Base-by-base conservation (phyloP, 2,888 invertebrate genomes). In the Tachina lurida region DNA sequence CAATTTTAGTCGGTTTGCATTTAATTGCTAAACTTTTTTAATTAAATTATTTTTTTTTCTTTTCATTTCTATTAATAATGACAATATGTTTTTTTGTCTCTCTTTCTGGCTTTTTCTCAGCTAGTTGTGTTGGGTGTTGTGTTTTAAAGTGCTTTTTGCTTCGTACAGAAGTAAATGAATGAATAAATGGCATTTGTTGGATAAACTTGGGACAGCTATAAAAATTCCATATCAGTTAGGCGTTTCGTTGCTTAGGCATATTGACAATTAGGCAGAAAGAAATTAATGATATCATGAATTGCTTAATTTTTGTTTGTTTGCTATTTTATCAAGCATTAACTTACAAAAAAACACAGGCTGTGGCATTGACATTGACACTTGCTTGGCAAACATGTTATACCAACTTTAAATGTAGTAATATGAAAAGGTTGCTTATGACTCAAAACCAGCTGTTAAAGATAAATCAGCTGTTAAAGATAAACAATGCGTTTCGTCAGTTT, bases 21-120 rank as follows among this genome's bases (percentile, higher is more conserved):
- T 87, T 88, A 88, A 88, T 88, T 88, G 87, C 86, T 68, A 87
- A 88, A 88, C 83, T 88, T 88, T 87, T 88, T 88, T 88, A 88
- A 88, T 88, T 88, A 88, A 88, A 87, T 88, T 83, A 83, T 85
- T 84, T 80, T 62, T 76, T 76, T 54, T 47, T 77, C 31, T 9
- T 71, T 17, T 12, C 54, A 15, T 19, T 10, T 45, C 12, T 56
- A 62, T 73, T 65, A 63, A 71, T 39, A 71, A 63, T 54, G 62
- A 71, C 39, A 71, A 79, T 68, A 77, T 65, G n/a, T 67, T 65
- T 41, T 0, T 31, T 31, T 2, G 0, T 31, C 0, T 31, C 31
- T 31, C 31, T 31, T 31, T 31, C 31, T 58, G 15, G 17, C 10
- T 39, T 67, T 52, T 22, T 22, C 9, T 75, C 45, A 31, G 22